phyloP scores from a whole-genome alignment of 2,113 vertebrate species.

The Spea multiplicata region DNA sequence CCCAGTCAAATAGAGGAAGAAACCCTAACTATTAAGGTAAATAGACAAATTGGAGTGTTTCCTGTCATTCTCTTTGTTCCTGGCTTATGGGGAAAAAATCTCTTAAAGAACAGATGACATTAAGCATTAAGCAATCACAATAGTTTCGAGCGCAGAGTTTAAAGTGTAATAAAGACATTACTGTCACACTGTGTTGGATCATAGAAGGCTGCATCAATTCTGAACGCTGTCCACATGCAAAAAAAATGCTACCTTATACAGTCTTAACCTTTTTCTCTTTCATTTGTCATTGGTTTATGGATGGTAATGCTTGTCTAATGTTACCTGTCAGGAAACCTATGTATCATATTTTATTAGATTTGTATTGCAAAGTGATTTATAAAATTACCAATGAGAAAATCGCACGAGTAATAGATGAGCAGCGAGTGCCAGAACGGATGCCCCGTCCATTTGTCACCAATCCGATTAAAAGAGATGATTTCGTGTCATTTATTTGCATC shows the following conservation, averaged over 20 bases:
- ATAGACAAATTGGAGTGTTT: conserved; percentile 80
- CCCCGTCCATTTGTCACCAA: conserved; percentile 48
- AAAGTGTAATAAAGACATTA: conserved; percentile 79
- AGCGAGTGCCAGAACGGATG: conserved; percentile 29
- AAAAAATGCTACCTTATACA: conserved; percentile 78
- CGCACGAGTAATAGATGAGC: conserved; percentile 49
- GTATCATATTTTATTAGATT: conserved; percentile 65
- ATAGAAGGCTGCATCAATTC: conserved; percentile 72
- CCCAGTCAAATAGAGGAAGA: conserved; percentile 70
- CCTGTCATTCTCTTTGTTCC: conserved; percentile 77
- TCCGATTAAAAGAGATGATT: conserved; percentile 49
- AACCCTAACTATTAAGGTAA: conserved; percentile 81
- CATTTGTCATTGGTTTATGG: conserved; percentile 83
- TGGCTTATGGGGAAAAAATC: conserved; percentile 71
- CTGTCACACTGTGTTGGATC: conserved; percentile 77
- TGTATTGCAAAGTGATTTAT: conserved; percentile 63
- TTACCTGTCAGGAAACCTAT: conserved; percentile 59
- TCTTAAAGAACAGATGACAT: conserved; percentile 75
- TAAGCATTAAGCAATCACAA: conserved; percentile 72
- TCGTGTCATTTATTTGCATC: conserved; percentile 25
- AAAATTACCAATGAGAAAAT: conserved; percentile 62
- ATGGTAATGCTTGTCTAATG: conserved; percentile 69
- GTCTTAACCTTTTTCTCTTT: conserved; percentile 80
- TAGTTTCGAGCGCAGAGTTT: conserved; percentile 72
- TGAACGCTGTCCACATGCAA: conserved; percentile 76